Percentiles rank a stretch among this genome's conserved stretches.
phyloP scores from a whole-genome alignment of 2,888 invertebrate species.

The Tenthredo notha region DNA sequence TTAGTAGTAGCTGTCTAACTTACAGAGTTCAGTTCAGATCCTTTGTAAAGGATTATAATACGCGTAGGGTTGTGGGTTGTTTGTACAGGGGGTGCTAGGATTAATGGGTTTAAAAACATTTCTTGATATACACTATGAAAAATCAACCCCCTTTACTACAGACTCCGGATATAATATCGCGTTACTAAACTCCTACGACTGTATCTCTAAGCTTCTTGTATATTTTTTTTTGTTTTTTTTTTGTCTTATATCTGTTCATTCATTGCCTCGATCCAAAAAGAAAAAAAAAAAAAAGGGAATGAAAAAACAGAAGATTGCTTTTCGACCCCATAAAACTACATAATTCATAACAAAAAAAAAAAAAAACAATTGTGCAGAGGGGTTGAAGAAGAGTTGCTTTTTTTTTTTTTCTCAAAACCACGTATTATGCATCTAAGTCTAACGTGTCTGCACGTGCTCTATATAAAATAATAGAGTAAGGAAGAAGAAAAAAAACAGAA shows the following conservation, averaged over 20 bases:
- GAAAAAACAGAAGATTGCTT: background rate
- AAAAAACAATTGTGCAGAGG: background rate
- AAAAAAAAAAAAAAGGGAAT: background rate
- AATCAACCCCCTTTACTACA: background rate
- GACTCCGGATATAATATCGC: background rate
- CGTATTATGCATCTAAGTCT: background rate
- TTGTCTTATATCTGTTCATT: background rate
- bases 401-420: background rate
- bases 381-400: background rate
- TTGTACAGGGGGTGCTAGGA: conserved; percentile 21
- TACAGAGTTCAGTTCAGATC: background rate
- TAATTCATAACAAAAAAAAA: background rate
- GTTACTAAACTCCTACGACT: background rate
- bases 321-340: background rate
- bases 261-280: background rate
- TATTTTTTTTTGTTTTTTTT: conserved; percentile 8
- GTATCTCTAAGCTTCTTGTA: conserved; percentile 3
- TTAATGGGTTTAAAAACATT: conserved; percentile 37
- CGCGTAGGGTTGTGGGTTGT: conserved; percentile 10
- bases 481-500: too few relatives aligned
- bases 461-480: background rate
- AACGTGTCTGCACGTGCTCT: conserved; percentile 4
- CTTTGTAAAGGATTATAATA: conserved; percentile 35
- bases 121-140: background rate
- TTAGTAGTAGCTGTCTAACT: background rate